Evolutionary conservation across 2,888 invertebrate species (phyloP).

Genomic region (Archips crataeganus): DNA sequence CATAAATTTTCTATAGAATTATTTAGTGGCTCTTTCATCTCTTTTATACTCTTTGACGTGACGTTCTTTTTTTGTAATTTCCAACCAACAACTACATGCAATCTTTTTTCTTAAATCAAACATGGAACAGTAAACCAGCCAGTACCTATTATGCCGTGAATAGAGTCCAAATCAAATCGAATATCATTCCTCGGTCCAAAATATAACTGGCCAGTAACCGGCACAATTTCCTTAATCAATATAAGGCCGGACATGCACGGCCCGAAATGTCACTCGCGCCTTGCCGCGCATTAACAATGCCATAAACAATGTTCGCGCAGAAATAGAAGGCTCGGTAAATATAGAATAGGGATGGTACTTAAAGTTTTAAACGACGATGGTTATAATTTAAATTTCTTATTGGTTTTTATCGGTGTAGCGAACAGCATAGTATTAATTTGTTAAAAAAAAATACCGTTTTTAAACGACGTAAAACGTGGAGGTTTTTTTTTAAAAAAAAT

Average conservation of each 20-base stretch:
- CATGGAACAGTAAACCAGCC: background rate
- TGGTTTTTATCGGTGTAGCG: too few species aligned
- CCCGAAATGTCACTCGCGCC: constrained; percentile 68
- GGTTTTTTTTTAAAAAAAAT: too few species aligned
- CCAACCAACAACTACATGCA: background rate
- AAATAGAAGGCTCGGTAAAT: constrained; percentile 75
- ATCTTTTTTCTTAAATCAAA: background rate
- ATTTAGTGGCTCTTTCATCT: too few species aligned
- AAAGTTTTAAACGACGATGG: background rate
- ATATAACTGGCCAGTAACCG: constrained; percentile 2
- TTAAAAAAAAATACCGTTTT: too few species aligned
- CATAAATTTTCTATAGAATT: too few species aligned
- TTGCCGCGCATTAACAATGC: constrained; percentile 71
- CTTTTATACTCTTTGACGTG: too few species aligned
- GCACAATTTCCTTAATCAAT: constrained; percentile 41
- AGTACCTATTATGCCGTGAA: background rate
- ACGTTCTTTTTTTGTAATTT: too few species aligned
- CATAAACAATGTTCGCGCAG: constrained; percentile 76
- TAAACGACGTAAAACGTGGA: too few species aligned
- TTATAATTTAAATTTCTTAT: background rate
- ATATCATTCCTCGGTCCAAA: background rate
- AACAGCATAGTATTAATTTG: too few species aligned
- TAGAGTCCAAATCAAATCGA: background rate
- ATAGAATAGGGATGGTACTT: constrained; percentile 43
- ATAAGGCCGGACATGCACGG: constrained; percentile 42